Evolutionary conservation across 2,797 vertebrate genomes (phyloP).

Genomic region (Tenualosa ilisha): DNA sequence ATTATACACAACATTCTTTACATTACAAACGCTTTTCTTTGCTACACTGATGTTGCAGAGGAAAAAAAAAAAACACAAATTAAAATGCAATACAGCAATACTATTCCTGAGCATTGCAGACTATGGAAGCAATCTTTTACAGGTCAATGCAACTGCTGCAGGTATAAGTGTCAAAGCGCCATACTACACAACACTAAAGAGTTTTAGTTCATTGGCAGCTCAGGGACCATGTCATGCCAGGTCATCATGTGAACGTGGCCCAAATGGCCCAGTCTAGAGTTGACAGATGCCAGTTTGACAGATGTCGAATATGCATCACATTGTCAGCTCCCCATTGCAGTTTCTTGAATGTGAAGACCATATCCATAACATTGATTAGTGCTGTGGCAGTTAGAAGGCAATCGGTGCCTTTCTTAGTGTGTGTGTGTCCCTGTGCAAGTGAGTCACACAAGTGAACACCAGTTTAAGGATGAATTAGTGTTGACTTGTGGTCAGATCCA

Average conservation of each 20-base stretch:
- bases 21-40: constrained; percentile 9
- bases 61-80: neutral
- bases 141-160: constrained; percentile 7
- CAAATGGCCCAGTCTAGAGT: neutral
- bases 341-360: neutral
- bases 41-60: constrained; percentile 1
- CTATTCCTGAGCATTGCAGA: neutral
- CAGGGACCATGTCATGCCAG: neutral
- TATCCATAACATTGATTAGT: neutral
- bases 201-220: neutral
- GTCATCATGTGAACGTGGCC: neutral
- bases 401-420: neutral
- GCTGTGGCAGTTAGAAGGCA: neutral
- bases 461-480: neutral
- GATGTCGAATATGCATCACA: neutral
- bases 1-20: constrained; percentile 11
- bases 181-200: neutral
- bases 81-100: neutral
- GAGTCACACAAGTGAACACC: neutral
- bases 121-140: neutral
- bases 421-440: neutral
- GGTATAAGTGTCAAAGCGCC: neutral
- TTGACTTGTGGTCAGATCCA: neutral
- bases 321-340: neutral
- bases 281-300: neutral